Evolutionary conservation across 2,888 invertebrate species (phyloP), one percentile per base, ranked within the genome.

Genomic region (Drosophila nigricruria): DNA sequence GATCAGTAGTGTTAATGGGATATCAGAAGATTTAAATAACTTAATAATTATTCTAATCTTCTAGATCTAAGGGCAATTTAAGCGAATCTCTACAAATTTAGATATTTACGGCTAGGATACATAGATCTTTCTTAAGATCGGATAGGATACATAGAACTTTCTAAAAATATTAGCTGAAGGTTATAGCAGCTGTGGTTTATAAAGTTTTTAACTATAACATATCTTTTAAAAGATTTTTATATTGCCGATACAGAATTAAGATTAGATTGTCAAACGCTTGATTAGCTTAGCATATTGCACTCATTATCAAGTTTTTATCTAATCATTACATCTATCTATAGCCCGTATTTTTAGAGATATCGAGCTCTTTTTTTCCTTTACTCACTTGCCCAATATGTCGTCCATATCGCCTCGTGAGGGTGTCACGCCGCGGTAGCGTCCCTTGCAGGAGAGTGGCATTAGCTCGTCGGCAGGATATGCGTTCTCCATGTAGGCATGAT

Each of bases 381-480:
- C 98, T 95, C 94, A 98, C 98, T 99, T 99, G 94, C 99, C 99
- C 76, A 99, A 94, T 40, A 96, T 96, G 92, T 99, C 99, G 93
- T 99, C 99, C 93, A 99, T 97, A 91, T 99, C 99, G 4, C 99
- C 99, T 54, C 99, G 94, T 79, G 96, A 96, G 5, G 97, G 96
- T 57, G 98, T 97, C 8, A 97, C 94, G 6, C 98, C 98, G 84
- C 98, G 94, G 93, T 96, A 98, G 60, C 99, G 94, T 32, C 99
- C 99, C 90, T 96, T 96, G 93, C 99, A 99, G 90, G 97, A 97
- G 40, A 99, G 94, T 1, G 99, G 99, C 99, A 99, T 98, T 79
- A 99, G 93, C 93, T 99, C 99, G 94, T 99, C 99, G 20, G 99
- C 99, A 59, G 99, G 99, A 93, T 97, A 99, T 16, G 99, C 99